Base-by-base conservation (phyloP, 53 echinoderm and acorn worm genomes). In the Actinopyga echinites region DNA sequence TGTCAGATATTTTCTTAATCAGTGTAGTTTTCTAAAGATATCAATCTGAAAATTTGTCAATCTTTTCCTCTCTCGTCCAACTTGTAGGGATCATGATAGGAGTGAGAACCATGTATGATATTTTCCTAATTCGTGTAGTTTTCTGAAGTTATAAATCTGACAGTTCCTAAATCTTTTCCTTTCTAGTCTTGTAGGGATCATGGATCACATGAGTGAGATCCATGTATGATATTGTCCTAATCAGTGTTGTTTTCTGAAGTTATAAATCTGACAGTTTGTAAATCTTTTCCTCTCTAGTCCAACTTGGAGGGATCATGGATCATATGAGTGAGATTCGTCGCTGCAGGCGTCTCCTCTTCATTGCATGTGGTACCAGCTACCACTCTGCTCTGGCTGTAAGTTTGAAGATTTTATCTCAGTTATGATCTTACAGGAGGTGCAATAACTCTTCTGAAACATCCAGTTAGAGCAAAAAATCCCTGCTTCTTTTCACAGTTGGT, bases 361-460 rank as follows among this genome's bases (percentile, higher is more conserved):
- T 96, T 45, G 96, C 96, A 75, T 96, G 96, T 77, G 96, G 96
- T 19, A 96, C 96, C 17, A 96, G 96, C 69, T 96, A 96, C 58
- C 93, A 96, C 57, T 93, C 93, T 0, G 96, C 93, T 21, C 64
- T 96, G 12, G 96, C 96, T 66, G 96, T 96, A 87, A 93, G 96
- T 91, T 15, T 43, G 31, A 6, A 40, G 35, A 63, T 77, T 28
- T 30, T 69, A 69, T 69, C 71, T 33, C 7, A 31, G 19, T 3
- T 9, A 1, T 37, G 0, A 40, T 8, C 32, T 49, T 49, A 17
- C 13, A 49, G 49, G 17, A 17, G 15, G 49, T 17, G 7, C 17
- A 1, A 17, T 26, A 3, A 12, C 0, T 62, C 0, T 29, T 62
- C 0, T 25, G 5, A 62, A 26, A 62, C 62, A 62, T 62, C 26